Conservation (phyloP, 2,888 invertebrate species). For the Uropetala carovei region DNA sequence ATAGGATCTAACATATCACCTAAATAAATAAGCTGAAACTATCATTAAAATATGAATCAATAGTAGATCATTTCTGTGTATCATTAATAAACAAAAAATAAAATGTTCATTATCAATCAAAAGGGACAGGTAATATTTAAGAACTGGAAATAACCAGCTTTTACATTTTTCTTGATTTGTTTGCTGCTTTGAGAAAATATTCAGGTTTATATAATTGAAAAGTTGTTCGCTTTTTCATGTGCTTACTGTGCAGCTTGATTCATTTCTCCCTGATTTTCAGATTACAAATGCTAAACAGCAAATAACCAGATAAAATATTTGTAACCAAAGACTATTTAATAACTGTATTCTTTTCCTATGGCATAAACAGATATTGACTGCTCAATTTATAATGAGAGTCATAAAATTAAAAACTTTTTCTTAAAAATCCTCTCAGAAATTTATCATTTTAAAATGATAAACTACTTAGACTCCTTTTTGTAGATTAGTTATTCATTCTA, state of each 20-base stretch:
- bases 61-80: background rate
- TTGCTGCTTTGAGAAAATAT: background rate
- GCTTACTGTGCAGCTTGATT: background rate
- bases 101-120: no score
- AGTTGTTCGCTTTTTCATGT: background rate
- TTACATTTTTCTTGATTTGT: background rate
- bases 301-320: slow-evolving; percentile 12
- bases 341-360: background rate
- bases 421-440: background rate
- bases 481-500: background rate
- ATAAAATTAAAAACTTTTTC: background rate
- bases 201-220: background rate
- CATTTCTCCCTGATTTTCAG: background rate
- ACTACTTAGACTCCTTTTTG: background rate
- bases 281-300: background rate
- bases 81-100: no score
- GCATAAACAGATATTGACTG: background rate
- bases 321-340: background rate
- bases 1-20: background rate
- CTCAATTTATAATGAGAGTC: background rate
- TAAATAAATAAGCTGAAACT: background rate
- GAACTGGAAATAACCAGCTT: background rate
- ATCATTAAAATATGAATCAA: background rate
- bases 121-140: background rate
- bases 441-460: background rate